Evolutionary conservation across 2,888 invertebrate genomes (phyloP), one percentile per base, ranked within the genome.

Genomic region (Pogonocherus hispidulus): DNA sequence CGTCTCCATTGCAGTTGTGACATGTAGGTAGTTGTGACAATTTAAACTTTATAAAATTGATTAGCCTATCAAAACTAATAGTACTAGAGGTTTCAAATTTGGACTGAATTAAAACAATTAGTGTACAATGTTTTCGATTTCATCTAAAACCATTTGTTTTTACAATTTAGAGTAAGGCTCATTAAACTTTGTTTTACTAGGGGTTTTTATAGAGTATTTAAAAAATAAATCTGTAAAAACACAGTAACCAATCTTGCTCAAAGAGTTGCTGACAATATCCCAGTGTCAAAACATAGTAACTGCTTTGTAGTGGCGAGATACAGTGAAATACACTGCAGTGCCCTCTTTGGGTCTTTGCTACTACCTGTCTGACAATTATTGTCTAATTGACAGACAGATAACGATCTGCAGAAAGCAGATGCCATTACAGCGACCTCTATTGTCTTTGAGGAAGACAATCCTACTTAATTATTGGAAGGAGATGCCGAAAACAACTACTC

Each of bases 151-250:
- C n/a, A 44, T n/a, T 44, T 44, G 18, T 44, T 44, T 44, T 44
- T 44, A 44, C 11, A 44, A 44, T 18, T 44, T 11, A 18, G 44
- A n/a, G 44, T 11, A 44, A 14, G 44, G 44, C 18, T 44, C 6
- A 44, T n/a, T n/a, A 44, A 44, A n/a, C 44, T 44, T 44, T 14
- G 44, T 44, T 44, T 44, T 44, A 44, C 44, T 44, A 44, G 11
- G 44, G 44, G 44, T 14, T 5, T n/a, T 44, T 44, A 44, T 14
- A 11, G 2, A 44, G 16, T 44, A 44, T 44, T 44, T 44, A n/a
- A n/a, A 44, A 44, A 18, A n/a, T 44, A 44, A 8, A 14, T 44
- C 44, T 44, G 14, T 18, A 44, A 44, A 44, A 44, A 44, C 41
- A 41, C 44, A 44, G 44, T 44, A 44, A 44, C 11, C 14, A 44